Evolutionary conservation across 2,113 vertebrate genomes (phyloP).

Genomic region (Rhea pennata): DNA sequence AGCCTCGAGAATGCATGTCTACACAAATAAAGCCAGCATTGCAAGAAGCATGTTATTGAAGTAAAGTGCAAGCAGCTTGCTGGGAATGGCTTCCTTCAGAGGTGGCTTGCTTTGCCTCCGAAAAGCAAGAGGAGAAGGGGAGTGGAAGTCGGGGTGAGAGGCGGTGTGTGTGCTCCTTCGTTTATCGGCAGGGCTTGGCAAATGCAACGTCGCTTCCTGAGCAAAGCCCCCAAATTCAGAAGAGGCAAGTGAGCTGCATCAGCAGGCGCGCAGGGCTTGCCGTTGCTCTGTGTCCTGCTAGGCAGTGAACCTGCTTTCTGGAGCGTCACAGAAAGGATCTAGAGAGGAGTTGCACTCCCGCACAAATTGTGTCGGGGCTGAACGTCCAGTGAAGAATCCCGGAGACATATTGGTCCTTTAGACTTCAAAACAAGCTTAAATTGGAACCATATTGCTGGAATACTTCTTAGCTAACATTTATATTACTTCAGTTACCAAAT

Average conservation of each 20-base stretch:
- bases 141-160: constrained; percentile 69
- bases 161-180: constrained; percentile 75
- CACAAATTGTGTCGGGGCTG: constrained; percentile 77
- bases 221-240: constrained; percentile 71
- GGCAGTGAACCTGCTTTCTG: constrained; percentile 68
- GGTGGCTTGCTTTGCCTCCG: neutral
- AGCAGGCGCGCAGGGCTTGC: constrained; percentile 60
- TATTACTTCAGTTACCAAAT: constrained; percentile 85
- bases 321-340: constrained; percentile 14
- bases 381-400: constrained; percentile 77
- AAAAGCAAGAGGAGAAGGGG: constrained; percentile 18
- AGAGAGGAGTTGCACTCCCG: constrained; percentile 19
- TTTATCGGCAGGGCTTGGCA: constrained; percentile 80
- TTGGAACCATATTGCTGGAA: constrained; percentile 86
- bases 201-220: constrained; percentile 82
- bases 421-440: constrained; percentile 86
- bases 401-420: constrained; percentile 82
- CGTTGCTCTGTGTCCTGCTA: constrained; percentile 76
- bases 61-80: constrained; percentile 76
- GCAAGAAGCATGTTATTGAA: constrained; percentile 60
- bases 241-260: constrained; percentile 68
- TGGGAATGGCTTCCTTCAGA: constrained; percentile 55
- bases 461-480: constrained; percentile 84
- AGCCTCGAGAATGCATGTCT: constrained; percentile 69
- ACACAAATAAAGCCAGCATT: constrained; percentile 61